Conservation (phyloP, 2,797 vertebrate species). For the Amniataba percoides region DNA sequence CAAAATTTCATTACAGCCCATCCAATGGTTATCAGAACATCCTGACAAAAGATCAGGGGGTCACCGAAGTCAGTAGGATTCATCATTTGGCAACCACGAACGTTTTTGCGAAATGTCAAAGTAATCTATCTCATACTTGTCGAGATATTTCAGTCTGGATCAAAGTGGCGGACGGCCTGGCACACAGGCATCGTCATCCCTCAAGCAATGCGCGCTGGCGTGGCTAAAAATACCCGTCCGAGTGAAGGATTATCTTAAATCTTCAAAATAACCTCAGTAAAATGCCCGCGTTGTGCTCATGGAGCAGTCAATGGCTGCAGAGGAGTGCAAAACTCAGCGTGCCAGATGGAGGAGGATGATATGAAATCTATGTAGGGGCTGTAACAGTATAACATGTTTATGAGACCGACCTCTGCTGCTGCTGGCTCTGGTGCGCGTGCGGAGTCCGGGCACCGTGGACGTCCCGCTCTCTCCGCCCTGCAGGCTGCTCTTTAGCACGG, state of each 20-base stretch:
- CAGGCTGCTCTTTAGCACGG: conserved; percentile 89
- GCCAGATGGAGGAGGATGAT: not conserved
- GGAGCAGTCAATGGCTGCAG: not conserved
- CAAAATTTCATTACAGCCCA: not conserved
- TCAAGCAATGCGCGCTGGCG: not conserved
- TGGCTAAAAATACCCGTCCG: not conserved
- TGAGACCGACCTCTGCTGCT: conserved; percentile 83
- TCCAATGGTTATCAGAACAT: not conserved
- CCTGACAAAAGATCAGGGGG: not conserved
- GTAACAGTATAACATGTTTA: not conserved
- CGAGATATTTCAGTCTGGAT: not conserved
- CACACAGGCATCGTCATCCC: not conserved
- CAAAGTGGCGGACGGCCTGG: not conserved
- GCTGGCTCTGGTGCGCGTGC: conserved; percentile 90
- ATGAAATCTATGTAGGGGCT: not conserved
- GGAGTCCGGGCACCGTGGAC: conserved; percentile 85
- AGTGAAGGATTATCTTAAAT: not conserved
- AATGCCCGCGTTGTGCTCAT: not conserved
- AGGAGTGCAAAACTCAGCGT: not conserved
- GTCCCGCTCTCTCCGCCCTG: conserved; percentile 73
- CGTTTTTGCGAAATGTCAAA: not conserved
- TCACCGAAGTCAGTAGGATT: not conserved
- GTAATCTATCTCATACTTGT: not conserved
- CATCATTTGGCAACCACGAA: not conserved
- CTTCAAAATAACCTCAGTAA: not conserved